phyloP scores from a whole-genome alignment of 2,888 invertebrate species.

The Caenorhabditis sp. region DNA sequence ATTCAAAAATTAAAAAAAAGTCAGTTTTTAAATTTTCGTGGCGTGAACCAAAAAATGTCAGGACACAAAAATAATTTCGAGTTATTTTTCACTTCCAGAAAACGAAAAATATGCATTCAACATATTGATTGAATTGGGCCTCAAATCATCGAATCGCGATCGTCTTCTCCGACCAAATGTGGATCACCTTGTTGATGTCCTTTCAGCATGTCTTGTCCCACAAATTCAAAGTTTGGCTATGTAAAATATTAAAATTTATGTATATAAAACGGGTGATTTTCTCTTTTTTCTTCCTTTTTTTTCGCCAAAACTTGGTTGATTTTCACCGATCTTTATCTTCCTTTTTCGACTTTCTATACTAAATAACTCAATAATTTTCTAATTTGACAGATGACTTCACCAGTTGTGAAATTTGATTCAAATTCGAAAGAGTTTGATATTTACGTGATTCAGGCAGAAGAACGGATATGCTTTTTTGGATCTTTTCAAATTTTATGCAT shows the following conservation, averaged over 20 bases:
- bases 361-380: too few relatives aligned
- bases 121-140: conserved; percentile 19
- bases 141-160: conserved; percentile 13
- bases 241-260: background rate
- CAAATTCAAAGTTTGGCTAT: background rate
- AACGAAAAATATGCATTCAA: conserved; percentile 6
- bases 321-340: too few relatives aligned
- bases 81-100: background rate
- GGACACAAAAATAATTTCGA: too few relatives aligned
- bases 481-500: conserved; percentile 31
- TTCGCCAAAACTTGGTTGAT: too few relatives aligned
- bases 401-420: background rate
- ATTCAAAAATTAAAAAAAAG: too few relatives aligned
- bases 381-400: background rate
- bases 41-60: too few relatives aligned
- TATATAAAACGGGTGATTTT: too few relatives aligned
- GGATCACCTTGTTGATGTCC: background rate
- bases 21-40: too few relatives aligned
- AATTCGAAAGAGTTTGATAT: background rate
- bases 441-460: conserved; percentile 23
- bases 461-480: conserved; percentile 31
- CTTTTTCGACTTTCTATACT: too few relatives aligned
- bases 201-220: background rate
- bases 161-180: background rate
- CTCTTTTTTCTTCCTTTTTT: too few relatives aligned